These are phyloP conservation scores for Passer montanus DNA, from an alignment of 2,113 vertebrate genomes.

Conservation along the genomic window DNA sequence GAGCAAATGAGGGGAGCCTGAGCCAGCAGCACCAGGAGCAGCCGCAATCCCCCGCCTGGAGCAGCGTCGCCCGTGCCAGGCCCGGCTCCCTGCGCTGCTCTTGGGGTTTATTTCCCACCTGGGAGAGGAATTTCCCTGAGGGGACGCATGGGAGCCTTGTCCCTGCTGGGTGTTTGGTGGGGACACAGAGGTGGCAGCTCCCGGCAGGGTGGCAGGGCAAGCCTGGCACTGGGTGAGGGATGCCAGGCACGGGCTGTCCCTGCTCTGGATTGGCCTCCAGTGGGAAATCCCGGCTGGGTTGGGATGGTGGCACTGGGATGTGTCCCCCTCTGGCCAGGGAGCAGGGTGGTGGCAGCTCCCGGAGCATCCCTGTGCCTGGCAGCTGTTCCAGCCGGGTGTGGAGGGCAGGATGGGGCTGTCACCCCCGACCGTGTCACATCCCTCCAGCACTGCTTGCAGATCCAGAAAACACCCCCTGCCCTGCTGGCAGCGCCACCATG, in stretches of 20 bases:
- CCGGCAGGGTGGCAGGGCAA: fast-evolving
- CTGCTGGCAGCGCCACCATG: fast-evolving
- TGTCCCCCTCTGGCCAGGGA: neutral
- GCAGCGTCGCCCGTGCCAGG: fast-evolving
- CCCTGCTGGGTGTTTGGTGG: fast-evolving
- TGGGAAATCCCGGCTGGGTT: neutral
- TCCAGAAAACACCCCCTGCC: fast-evolving
- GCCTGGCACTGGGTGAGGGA: fast-evolving
- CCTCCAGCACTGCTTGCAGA: neutral
- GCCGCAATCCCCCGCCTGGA: neutral
- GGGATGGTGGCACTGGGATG: neutral
- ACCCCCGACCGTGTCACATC: fast-evolving
- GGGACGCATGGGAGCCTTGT: fast-evolving
- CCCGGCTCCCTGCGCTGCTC: fast-evolving
- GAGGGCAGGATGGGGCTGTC: neutral
- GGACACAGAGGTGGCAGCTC: neutral
- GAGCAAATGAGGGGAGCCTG: neutral
- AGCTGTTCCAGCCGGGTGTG: fast-evolving
- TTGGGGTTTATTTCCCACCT: fast-evolving
- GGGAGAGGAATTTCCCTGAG: neutral
- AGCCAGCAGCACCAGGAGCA: neutral
- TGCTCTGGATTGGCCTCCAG: neutral
- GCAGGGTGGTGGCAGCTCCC: neutral
- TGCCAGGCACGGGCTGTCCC: neutral
- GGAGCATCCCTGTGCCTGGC: fast-evolving